Percentiles rank a stretch among this genome's conserved stretches.
These are phyloP conservation scores for Drosophila asahinai DNA, from an alignment of 1,140 invertebrate genomes.

Conservation along the genomic window DNA sequence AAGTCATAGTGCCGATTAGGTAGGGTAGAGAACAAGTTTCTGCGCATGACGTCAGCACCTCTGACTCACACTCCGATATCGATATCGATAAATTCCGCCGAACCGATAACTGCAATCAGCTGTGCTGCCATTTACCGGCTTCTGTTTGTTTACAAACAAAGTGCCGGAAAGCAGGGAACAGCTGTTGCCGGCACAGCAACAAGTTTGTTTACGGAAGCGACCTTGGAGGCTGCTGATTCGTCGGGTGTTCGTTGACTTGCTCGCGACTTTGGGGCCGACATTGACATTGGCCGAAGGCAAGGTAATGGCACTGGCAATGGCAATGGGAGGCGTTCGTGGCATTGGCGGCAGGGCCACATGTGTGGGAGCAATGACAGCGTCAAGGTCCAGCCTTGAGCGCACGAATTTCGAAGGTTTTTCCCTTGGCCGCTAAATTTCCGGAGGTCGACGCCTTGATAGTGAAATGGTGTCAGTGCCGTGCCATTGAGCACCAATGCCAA, in stretches of 20 bases:
- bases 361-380: slow-evolving; percentile 69
- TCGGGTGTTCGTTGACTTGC: slow-evolving; percentile 55
- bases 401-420: slow-evolving; percentile 74
- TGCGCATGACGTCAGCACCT: slow-evolving; percentile 63
- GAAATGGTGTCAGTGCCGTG: slow-evolving; percentile 70
- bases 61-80: slow-evolving; percentile 48
- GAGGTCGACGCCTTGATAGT: slow-evolving; percentile 72
- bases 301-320: slow-evolving; percentile 31
- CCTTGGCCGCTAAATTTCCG: slow-evolving; percentile 69
- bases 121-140: slow-evolving; percentile 43
- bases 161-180: slow-evolving; percentile 15
- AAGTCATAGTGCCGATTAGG: not conserved
- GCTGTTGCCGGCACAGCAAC: slow-evolving; percentile 23
- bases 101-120: slow-evolving; percentile 5
- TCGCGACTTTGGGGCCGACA: slow-evolving; percentile 63
- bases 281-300: slow-evolving; percentile 52
- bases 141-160: slow-evolving; percentile 48
- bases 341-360: slow-evolving; percentile 55
- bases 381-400: slow-evolving; percentile 75
- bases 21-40: slow-evolving; percentile 17
- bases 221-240: slow-evolving; percentile 57
- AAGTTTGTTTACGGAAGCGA: slow-evolving; percentile 69
- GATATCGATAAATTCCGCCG: slow-evolving; percentile 1
- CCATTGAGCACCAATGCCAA: slow-evolving; percentile 62
- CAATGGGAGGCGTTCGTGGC: slow-evolving; percentile 26